phyloP scores from a whole-genome alignment of 2,888 invertebrate genomes.

The Euzetes globulus region DNA sequence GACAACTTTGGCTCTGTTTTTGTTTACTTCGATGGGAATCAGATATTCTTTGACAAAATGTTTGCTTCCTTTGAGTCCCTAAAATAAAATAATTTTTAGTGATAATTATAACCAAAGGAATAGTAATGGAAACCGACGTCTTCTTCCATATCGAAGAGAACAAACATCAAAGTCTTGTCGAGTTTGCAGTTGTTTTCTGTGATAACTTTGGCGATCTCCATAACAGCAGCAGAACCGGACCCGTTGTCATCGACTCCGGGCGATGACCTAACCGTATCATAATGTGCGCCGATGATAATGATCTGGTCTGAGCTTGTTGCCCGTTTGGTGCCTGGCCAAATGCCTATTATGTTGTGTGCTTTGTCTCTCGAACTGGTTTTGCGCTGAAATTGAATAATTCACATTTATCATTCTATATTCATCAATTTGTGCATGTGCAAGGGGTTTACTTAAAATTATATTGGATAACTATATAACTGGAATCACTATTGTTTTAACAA shows the following conservation, averaged over 20 bases:
- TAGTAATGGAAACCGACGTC: conserved; percentile 40
- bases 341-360: conserved; percentile 44
- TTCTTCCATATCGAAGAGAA: conserved; percentile 48
- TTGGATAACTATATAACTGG: no score
- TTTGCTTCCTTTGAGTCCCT: conserved; percentile 45
- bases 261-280: conserved; percentile 45
- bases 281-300: conserved; percentile 47
- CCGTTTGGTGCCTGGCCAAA: conserved; percentile 45
- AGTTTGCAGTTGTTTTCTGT: conserved; percentile 42
- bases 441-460: neutral
- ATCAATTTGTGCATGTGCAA: no score
- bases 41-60: conserved; percentile 45
- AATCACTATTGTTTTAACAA: no score
- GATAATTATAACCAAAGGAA: neutral
- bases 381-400: neutral
- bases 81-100: neutral
- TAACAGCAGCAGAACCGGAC: conserved; percentile 45
- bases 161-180: conserved; percentile 46
- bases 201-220: conserved; percentile 46
- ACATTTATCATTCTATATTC: no score
- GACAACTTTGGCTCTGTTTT: neutral
- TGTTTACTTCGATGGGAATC: conserved; percentile 40
- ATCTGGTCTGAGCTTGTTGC: conserved; percentile 45
- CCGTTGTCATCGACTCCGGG: conserved; percentile 46
- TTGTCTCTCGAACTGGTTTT: neutral